Evolutionary conservation across 2,113 vertebrate genomes (phyloP), one percentile per base, ranked within the genome.

Genomic region (Chloropsis hardwickii): DNA sequence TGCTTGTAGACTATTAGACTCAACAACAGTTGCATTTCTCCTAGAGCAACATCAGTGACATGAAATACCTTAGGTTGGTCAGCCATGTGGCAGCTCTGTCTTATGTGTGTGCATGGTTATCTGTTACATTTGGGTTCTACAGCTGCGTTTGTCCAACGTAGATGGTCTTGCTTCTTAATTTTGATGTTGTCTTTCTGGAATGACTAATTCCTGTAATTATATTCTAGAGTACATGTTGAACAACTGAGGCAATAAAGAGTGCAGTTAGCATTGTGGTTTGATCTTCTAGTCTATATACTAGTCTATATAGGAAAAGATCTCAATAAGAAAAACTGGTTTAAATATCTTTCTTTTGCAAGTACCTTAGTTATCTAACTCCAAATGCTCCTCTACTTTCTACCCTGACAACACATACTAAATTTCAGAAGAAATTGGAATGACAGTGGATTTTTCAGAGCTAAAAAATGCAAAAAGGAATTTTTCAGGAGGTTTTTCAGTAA

Each of bases 121-220:
- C 27, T 76, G 14, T 53, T 62, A n/a, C 17, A 9, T 81, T 76
- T 65, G 40, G 28, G n/a, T 48, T 57, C 20, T 57, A 6, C 25
- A 45, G 11, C 14, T 90, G 10, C 19, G 5, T 73, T 79, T 95
- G 10, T 72, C n/a, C 0, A 0, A 21, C 3, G 6, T 39, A 0
- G 3, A 13, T 72, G 48, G 31, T 79, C 92, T 76, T 51, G 40
- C 6, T 23, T 69, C 25, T 45, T 76, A 64, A 16, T 90, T 85
- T 88, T 83, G n/a, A 23, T 81, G 7, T 27, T 56, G 8, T 61
- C 72, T 71, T 78, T 67, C 27, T 64, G n/a, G 40, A 74, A 82
- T 42, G 80, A 27, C 29, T 79, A 29, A 20, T 35, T 93, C 19
- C 25, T 69, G 11, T 56, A 18, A 22, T 21, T 14, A 27, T 85